phyloP scores from a whole-genome alignment of 2,113 vertebrate genomes.

The Nibea albiflora region DNA sequence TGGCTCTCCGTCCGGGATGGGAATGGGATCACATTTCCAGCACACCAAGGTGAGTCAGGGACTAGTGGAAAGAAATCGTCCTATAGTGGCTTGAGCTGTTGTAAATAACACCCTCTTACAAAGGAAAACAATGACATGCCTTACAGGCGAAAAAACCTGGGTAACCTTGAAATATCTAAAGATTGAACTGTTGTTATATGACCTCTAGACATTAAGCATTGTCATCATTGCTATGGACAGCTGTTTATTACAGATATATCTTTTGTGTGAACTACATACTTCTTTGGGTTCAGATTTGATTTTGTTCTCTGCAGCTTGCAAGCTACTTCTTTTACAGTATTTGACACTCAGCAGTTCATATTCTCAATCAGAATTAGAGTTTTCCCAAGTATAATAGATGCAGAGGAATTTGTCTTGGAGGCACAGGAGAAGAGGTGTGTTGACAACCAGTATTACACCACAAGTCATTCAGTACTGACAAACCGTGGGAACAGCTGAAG shows the following conservation, averaged over 20 bases:
- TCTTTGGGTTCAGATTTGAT: constrained; percentile 22
- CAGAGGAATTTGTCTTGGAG: constrained; percentile 56
- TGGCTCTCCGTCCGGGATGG: constrained; percentile 93
- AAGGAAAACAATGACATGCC: not conserved
- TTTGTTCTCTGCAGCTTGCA: not conserved
- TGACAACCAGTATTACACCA: constrained; percentile 39
- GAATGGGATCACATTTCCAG: constrained; percentile 93
- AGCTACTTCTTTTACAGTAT: not conserved
- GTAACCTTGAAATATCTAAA: not conserved
- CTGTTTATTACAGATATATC: not conserved
- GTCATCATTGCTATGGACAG: not conserved
- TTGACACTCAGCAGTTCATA: not conserved
- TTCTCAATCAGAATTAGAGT: constrained; percentile 14
- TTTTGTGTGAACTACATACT: not conserved
- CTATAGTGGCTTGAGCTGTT: not conserved
- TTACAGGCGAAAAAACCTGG: not conserved
- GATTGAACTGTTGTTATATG: too few species aligned
- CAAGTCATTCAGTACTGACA: constrained; percentile 10
- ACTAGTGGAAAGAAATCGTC: constrained; percentile 11
- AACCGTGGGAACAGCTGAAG: constrained; percentile 13
- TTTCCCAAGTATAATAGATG: constrained; percentile 38
- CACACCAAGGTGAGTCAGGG: constrained; percentile 91
- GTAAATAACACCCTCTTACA: not conserved
- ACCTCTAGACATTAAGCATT: too few species aligned
- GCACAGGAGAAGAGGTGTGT: constrained; percentile 25